Conservation (phyloP, 2,888 invertebrate genomes). For the Gymnoscelis rufifasciata region DNA sequence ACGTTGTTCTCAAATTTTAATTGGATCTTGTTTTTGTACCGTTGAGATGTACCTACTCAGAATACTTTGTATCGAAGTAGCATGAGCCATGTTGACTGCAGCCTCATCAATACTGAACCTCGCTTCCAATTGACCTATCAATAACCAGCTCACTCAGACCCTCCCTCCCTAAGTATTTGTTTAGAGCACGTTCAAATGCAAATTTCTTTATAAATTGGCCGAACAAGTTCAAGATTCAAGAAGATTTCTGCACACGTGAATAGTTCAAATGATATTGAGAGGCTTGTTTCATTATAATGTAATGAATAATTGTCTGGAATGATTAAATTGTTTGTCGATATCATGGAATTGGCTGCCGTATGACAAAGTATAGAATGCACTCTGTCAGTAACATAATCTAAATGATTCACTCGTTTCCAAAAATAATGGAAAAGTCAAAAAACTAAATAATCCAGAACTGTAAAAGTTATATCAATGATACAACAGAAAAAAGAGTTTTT, state of each 20-base stretch:
- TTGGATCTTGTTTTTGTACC: no score
- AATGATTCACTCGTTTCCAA: no score
- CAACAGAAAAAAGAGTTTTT: no score
- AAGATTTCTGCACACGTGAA: constrained; percentile 1
- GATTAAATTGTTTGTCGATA: no score
- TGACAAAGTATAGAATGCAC: no score
- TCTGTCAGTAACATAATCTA: no score
- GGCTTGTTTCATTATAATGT: background rate
- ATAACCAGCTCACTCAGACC: constrained; percentile 12
- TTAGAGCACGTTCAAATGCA: background rate
- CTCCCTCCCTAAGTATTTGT: constrained; percentile 6
- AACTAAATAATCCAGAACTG: no score
- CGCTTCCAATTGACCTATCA: constrained; percentile 21
- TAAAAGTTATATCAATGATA: no score
- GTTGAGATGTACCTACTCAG: no score
- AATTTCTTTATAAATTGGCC: constrained; percentile 8
- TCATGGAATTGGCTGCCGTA: no score
- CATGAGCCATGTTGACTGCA: constrained; percentile 13
- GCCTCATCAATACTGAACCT: constrained; percentile 21
- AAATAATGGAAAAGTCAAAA: no score
- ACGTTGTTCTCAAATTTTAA: no score
- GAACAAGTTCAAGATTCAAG: constrained; percentile 3
- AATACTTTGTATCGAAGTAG: background rate
- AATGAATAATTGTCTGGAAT: background rate
- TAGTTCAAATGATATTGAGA: background rate